Evolutionary conservation across 1,140 invertebrate genomes (phyloP).

Genomic region (Listronotus oregonensis): DNA sequence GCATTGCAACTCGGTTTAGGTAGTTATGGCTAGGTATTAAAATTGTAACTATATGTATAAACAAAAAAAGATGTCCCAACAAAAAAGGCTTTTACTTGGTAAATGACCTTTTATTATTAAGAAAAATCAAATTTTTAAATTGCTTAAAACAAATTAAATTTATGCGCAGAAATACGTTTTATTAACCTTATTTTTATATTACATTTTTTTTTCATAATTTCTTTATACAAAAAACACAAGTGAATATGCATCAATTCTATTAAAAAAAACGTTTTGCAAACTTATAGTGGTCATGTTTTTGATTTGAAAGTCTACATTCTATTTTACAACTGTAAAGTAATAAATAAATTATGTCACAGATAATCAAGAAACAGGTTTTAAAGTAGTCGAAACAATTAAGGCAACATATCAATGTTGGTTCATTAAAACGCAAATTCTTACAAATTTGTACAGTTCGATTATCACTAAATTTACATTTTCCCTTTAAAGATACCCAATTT

Average conservation of each 20-base stretch:
- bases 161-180: slow-evolving; percentile 12
- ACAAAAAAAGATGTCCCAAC: no score
- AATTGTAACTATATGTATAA: no score
- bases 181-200: slow-evolving; percentile 17
- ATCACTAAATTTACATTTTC: slow-evolving; percentile 34
- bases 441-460: slow-evolving; percentile 23
- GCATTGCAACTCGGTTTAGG: no score
- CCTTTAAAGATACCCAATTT: slow-evolving; percentile 8
- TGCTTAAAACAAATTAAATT: no score
- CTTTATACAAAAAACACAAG: slow-evolving; percentile 22
- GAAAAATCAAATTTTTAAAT: no score
- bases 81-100: no score
- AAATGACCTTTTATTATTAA: no score
- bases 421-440: slow-evolving; percentile 22
- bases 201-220: slow-evolving; percentile 12
- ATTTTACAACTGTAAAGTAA: slow-evolving; percentile 33
- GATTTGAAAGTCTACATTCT: slow-evolving; percentile 30
- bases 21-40: no score
- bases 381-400: slow-evolving; percentile 29
- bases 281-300: slow-evolving; percentile 29
- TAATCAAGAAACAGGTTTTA: slow-evolving; percentile 10
- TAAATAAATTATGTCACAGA: slow-evolving; percentile 22
- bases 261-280: slow-evolving; percentile 16
- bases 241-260: slow-evolving; percentile 20
- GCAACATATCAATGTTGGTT: slow-evolving; percentile 32